These are phyloP conservation scores for Hydroisotoma schaefferi DNA, from an alignment of 2,888 invertebrate species.

Conservation along the genomic window DNA sequence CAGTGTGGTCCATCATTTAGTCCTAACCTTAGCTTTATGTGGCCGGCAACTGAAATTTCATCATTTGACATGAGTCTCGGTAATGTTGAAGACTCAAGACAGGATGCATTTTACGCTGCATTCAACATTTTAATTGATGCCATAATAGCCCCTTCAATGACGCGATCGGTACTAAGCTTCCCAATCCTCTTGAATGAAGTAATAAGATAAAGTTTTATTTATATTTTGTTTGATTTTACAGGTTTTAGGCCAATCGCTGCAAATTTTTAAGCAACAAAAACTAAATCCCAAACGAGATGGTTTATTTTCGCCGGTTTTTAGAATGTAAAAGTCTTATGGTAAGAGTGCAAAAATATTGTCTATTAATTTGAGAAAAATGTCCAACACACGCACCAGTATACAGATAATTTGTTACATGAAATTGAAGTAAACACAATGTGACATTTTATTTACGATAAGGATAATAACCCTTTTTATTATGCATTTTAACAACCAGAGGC, in stretches of 20 bases:
- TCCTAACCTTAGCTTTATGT: slow-evolving; percentile 41
- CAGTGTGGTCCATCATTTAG: slow-evolving; percentile 44
- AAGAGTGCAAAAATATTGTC: too few species aligned
- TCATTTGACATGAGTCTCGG: slow-evolving; percentile 24
- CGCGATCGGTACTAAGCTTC: slow-evolving; percentile 29
- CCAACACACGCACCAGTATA: too few species aligned
- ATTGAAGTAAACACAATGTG: too few species aligned
- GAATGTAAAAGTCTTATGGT: too few species aligned
- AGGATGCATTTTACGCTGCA: slow-evolving; percentile 42
- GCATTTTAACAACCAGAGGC: too few species aligned
- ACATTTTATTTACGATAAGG: too few species aligned
- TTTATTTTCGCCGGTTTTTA: background rate
- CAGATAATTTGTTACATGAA: too few species aligned
- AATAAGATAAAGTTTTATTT: background rate
- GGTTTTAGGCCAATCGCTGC: slow-evolving; percentile 23
- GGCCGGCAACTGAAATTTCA: slow-evolving; percentile 39
- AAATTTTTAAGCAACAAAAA: slow-evolving; percentile 27
- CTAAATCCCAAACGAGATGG: slow-evolving; percentile 13
- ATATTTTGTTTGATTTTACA: slow-evolving; percentile 9
- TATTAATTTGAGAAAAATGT: too few species aligned
- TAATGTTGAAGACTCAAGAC: background rate
- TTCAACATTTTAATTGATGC: slow-evolving; percentile 39
- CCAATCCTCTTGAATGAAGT: background rate
- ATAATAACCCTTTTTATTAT: too few species aligned
- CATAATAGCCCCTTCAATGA: slow-evolving; percentile 36